Evolutionary conservation across 1,140 invertebrate species (phyloP).

Genomic region (Macrobrachium nipponense): DNA sequence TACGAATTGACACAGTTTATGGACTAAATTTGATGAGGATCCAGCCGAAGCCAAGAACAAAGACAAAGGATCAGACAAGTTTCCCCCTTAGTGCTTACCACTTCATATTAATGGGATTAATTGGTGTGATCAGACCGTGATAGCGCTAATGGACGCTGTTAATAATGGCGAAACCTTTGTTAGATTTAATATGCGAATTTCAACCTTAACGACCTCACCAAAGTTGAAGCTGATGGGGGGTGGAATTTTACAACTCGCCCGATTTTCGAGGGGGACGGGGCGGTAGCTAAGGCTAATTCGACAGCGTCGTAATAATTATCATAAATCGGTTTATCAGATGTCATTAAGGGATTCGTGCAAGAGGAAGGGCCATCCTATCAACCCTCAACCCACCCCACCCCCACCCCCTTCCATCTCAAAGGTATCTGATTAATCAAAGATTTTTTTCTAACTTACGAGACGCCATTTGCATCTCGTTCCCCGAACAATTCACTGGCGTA

Average conservation of each 20-base stretch:
- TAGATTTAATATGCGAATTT: slow-evolving; percentile 15
- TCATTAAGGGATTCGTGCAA: background rate
- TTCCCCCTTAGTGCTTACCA: slow-evolving; percentile 8
- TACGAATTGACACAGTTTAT: too few relatives aligned
- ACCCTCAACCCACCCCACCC: too few relatives aligned
- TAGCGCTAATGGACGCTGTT: slow-evolving; percentile 10
- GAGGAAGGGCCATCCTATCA: too few relatives aligned
- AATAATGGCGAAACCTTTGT: background rate
- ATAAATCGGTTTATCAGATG: slow-evolving; percentile 1
- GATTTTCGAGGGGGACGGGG: too few relatives aligned
- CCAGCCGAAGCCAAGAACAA: background rate
- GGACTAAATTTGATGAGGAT: too few relatives aligned
- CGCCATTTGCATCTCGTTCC: too few relatives aligned
- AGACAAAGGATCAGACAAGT: background rate
- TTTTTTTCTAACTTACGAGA: too few relatives aligned
- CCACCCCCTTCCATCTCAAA: too few relatives aligned
- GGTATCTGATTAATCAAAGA: too few relatives aligned
- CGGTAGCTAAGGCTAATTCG: background rate
- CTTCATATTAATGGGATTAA: slow-evolving; percentile 18
- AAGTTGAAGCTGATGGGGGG: background rate
- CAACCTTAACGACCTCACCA: slow-evolving; percentile 5
- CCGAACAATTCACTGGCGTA: too few relatives aligned
- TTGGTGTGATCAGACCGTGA: slow-evolving; percentile 19
- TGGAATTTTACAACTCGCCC: background rate
- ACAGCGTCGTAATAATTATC: slow-evolving; percentile 16